phyloP scores from a whole-genome alignment of 2,113 vertebrate genomes.

The Rafetus swinhoei region DNA sequence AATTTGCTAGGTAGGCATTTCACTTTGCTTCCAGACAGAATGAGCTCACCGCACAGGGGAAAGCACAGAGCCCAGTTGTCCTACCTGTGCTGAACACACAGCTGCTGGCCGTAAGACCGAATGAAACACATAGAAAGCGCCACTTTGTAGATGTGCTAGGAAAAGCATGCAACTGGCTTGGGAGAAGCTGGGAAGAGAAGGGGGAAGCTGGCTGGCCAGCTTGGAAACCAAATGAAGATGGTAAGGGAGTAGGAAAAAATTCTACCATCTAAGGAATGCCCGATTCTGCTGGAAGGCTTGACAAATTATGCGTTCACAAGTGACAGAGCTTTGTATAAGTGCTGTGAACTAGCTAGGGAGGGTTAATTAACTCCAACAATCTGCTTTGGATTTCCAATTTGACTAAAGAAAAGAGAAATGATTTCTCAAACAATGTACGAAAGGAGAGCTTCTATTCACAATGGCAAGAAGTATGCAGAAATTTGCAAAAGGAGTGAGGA shows the following conservation, averaged over 20 bases:
- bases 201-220: neutral
- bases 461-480: accelerated
- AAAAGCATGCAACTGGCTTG: neutral
- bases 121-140: accelerated
- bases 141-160: neutral
- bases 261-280: accelerated
- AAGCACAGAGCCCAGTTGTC: neutral
- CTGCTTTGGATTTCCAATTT: neutral
- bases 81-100: neutral
- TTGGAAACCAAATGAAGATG: neutral
- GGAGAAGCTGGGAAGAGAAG: constrained; percentile 26
- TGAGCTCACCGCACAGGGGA: neutral
- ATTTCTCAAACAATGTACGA: neutral
- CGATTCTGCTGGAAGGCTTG: neutral
- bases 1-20: accelerated
- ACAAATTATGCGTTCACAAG: neutral
- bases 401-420: neutral
- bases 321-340: neutral
- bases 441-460: neutral
- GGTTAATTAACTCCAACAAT: neutral
- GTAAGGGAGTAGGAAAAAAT: neutral
- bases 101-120: neutral
- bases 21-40: neutral
- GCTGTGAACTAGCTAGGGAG: neutral
- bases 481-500: neutral